Evolutionary conservation across 2,888 invertebrate species (phyloP).

Genomic region (Hyposoter dolosus): DNA sequence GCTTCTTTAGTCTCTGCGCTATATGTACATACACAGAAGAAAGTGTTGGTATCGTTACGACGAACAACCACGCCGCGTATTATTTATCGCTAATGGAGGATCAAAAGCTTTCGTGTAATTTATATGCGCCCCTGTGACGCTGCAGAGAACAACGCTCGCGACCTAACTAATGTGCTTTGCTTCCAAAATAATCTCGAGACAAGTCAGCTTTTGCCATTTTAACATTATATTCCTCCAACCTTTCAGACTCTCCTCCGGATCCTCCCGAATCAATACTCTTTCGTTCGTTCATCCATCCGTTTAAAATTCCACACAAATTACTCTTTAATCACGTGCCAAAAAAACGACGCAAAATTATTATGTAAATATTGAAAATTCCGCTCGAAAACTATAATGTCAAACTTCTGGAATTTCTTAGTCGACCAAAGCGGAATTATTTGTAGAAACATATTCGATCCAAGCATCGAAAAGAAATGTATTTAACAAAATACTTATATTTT

Average conservation of each 20-base stretch:
- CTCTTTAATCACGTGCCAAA: not conserved
- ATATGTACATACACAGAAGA: conserved; percentile 1
- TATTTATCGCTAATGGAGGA: conserved; percentile 62
- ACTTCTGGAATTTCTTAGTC: too few relatives aligned
- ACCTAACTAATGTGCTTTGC: conserved; percentile 12
- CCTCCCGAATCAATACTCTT: not conserved
- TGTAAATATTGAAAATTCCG: not conserved
- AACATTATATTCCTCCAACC: not conserved
- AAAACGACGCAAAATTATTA: not conserved
- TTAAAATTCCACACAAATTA: not conserved
- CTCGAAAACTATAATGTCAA: not conserved
- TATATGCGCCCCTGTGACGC: conserved; percentile 35
- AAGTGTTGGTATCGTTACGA: conserved; percentile 26
- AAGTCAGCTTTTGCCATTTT: not conserved
- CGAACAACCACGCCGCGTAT: conserved; percentile 37
- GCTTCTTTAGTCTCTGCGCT: conserved; percentile 4
- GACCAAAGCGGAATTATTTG: too few relatives aligned
- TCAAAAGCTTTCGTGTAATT: conserved; percentile 46
- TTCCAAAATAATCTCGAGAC: conserved; percentile 14
- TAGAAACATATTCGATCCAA: too few relatives aligned
- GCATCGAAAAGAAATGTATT: too few relatives aligned
- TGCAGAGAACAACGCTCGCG: not conserved
- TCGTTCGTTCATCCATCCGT: not conserved
- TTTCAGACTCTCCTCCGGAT: too few relatives aligned
- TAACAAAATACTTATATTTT: too few relatives aligned